These are phyloP conservation scores for Clytia hemisphaerica DNA, from an alignment of 30 jellyfish, hydroid and myxozoan genomes.

Conservation along the genomic window DNA sequence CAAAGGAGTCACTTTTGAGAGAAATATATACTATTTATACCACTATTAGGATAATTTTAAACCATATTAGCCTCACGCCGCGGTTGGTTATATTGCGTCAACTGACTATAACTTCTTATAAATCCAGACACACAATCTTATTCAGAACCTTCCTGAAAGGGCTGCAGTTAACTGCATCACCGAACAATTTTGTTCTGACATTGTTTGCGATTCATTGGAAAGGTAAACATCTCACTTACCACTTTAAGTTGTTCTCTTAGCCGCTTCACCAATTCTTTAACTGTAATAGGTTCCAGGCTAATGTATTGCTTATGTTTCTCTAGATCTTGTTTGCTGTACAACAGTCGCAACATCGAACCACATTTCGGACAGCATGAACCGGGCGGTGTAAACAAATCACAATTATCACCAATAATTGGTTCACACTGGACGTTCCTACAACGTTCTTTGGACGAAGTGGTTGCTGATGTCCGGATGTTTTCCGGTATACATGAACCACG, in stretches of 20 bases:
- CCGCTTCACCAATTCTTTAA: conserved; percentile 41
- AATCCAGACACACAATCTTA: too few relatives aligned
- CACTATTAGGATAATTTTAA: too few relatives aligned
- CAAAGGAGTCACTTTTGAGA: too few relatives aligned
- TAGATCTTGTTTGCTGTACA: conserved; percentile 60
- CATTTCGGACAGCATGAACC: conserved; percentile 83
- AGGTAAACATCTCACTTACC: conserved; percentile 40
- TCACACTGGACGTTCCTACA: conserved; percentile 47
- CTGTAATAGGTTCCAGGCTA: conserved; percentile 46
- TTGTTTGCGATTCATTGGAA: too few relatives aligned
- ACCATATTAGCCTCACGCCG: too few relatives aligned
- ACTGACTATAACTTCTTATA: too few relatives aligned
- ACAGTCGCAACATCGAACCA: conserved; percentile 63
- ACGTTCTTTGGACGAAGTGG: conserved; percentile 35
- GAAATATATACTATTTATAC: too few relatives aligned
- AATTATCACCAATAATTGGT: background rate
- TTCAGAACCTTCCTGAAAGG: too few relatives aligned
- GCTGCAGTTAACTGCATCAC: too few relatives aligned
- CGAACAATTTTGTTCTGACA: too few relatives aligned
- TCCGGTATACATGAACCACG: conserved; percentile 47
- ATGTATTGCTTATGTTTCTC: conserved; percentile 38
- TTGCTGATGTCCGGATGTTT: background rate
- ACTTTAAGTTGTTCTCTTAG: conserved; percentile 41
- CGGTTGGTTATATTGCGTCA: too few relatives aligned
- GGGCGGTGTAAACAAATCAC: conserved; percentile 36